These are phyloP conservation scores for Delia radicum DNA, from an alignment of 1,140 invertebrate genomes.

Conservation along the genomic window DNA sequence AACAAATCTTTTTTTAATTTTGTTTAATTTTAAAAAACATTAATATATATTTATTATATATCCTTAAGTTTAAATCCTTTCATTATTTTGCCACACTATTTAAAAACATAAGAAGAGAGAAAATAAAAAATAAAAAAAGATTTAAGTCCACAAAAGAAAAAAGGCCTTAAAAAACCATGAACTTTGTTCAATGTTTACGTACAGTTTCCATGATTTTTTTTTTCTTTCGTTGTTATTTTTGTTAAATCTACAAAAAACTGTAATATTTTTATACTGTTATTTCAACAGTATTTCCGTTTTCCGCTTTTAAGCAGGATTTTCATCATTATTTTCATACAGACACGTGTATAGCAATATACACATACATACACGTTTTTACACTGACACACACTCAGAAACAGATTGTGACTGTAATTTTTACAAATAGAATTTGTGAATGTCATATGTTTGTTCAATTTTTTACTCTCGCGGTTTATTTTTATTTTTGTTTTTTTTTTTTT, in stretches of 20 bases:
- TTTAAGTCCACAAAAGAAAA: neutral
- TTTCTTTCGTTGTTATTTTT: neutral
- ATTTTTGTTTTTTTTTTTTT: neutral
- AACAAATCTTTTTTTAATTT: too few relatives aligned
- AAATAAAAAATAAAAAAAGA: neutral
- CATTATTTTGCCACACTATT: neutral
- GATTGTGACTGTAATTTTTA: neutral
- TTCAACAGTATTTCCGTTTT: neutral
- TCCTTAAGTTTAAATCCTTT: too few relatives aligned
- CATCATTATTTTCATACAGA: slow-evolving; percentile 1
- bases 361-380: neutral
- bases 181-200: neutral
- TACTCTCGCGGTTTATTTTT: too few relatives aligned
- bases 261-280: neutral
- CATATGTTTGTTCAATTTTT: neutral
- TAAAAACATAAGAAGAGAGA: neutral
- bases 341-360: neutral
- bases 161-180: neutral
- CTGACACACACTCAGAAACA: neutral
- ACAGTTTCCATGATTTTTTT: neutral
- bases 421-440: neutral
- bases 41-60: too few relatives aligned
- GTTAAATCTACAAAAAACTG: neutral
- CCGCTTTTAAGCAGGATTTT: slow-evolving; percentile 15
- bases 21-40: too few relatives aligned